phyloP scores from a whole-genome alignment of 1,140 invertebrate species.

The Drosophila tropicalis region DNA sequence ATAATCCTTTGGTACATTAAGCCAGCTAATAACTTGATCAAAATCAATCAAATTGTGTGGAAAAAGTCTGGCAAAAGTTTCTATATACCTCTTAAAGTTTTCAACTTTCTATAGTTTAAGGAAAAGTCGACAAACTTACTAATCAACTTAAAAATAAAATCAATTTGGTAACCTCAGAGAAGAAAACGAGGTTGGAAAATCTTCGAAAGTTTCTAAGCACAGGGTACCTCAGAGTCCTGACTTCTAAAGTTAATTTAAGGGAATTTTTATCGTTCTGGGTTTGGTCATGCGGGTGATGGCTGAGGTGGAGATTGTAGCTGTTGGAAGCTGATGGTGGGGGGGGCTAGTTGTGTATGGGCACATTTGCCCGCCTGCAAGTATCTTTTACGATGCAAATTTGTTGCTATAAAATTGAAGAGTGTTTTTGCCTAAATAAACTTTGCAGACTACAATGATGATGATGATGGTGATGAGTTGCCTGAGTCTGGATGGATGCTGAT shows the following conservation, averaged over 20 bases:
- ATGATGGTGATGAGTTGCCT: conserved; percentile 70
- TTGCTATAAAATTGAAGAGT: conserved; percentile 81
- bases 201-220: not conserved
- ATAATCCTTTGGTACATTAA: too few relatives aligned
- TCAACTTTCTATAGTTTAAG: too few relatives aligned
- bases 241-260: not conserved
- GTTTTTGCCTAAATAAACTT: conserved; percentile 78
- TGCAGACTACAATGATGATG: conserved; percentile 66
- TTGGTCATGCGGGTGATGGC: conserved; percentile 11
- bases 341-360: conserved; percentile 40
- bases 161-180: too few relatives aligned
- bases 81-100: too few relatives aligned
- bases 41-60: too few relatives aligned
- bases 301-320: conserved; percentile 22
- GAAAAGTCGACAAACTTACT: too few relatives aligned
- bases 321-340: not conserved
- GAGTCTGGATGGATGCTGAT: conserved; percentile 6
- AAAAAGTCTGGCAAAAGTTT: too few relatives aligned
- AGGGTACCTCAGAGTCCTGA: not conserved
- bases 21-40: too few relatives aligned
- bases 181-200: too few relatives aligned
- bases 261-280: conserved; percentile 74
- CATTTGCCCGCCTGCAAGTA: conserved; percentile 44
- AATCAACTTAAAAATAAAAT: too few relatives aligned
- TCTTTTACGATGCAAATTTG: conserved; percentile 81